A percentile compares a stretch with the other conserved stretches of the same genome.
phyloP scores from a whole-genome alignment of 2,797 vertebrate genomes.

The Silurus aristotelis region DNA sequence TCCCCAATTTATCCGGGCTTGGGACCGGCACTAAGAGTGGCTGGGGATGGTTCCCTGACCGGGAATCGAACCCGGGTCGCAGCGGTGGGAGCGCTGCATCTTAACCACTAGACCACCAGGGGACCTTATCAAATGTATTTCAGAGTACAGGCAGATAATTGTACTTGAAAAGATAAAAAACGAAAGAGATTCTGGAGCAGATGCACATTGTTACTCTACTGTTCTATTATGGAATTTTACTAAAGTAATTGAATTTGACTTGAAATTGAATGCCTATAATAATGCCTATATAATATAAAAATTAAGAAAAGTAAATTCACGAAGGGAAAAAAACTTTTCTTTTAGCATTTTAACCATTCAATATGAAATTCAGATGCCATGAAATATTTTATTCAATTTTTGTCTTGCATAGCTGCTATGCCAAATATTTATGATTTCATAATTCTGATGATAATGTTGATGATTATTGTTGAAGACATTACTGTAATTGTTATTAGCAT shows the following conservation, averaged over 20 bases:
- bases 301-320: neutral
- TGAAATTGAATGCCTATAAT: neutral
- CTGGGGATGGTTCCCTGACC: no score
- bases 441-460: no score
- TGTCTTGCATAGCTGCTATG: neutral
- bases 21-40: no score
- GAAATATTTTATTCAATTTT: neutral
- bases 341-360: neutral
- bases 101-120: no score
- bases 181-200: neutral
- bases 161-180: neutral
- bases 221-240: neutral
- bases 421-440: no score
- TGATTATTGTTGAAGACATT: neutral
- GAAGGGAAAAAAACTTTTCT: neutral
- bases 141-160: neutral
- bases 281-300: no score
- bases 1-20: no score
- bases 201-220: neutral
- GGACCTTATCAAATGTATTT: slow-evolving; percentile 19
- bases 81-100: no score
- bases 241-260: neutral
- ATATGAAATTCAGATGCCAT: neutral
- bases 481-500: neutral
- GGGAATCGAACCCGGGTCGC: no score